Evolutionary conservation across 2,797 vertebrate genomes (phyloP).

Genomic region (Psittacula echo): DNA sequence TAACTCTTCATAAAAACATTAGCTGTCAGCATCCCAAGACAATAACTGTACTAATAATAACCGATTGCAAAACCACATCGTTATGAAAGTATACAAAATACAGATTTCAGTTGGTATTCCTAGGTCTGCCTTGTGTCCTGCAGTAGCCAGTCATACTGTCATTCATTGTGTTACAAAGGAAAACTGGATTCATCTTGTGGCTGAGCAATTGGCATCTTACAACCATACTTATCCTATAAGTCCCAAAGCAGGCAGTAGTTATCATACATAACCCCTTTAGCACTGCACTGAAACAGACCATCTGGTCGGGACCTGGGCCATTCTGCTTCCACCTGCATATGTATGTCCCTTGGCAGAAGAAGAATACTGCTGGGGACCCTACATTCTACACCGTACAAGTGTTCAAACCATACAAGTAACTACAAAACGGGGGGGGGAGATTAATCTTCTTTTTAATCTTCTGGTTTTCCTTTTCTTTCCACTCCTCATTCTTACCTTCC

Average conservation of each 20-base stretch:
- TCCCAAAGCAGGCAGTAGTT: accelerated
- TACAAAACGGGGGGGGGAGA: not conserved
- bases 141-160: not conserved
- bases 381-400: not conserved
- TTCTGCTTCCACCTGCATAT: not conserved
- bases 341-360: not conserved
- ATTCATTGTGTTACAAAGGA: not conserved
- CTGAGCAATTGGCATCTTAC: not conserved
- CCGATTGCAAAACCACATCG: not conserved
- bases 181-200: not conserved
- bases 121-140: not conserved
- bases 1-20: not conserved
- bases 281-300: not conserved
- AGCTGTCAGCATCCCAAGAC: not conserved
- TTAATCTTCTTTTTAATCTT: not conserved
- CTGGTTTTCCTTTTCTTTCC: not conserved
- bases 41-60: not conserved
- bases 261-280: accelerated
- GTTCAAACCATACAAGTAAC: not conserved
- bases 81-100: not conserved
- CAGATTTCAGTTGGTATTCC: not conserved
- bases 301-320: not conserved
- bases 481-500: not conserved
- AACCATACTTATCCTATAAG: not conserved
- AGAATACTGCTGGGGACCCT: not conserved